These are phyloP conservation scores for Vulpes vulpes DNA, from an alignment of 2,113 vertebrate genomes.

Conservation along the genomic window DNA sequence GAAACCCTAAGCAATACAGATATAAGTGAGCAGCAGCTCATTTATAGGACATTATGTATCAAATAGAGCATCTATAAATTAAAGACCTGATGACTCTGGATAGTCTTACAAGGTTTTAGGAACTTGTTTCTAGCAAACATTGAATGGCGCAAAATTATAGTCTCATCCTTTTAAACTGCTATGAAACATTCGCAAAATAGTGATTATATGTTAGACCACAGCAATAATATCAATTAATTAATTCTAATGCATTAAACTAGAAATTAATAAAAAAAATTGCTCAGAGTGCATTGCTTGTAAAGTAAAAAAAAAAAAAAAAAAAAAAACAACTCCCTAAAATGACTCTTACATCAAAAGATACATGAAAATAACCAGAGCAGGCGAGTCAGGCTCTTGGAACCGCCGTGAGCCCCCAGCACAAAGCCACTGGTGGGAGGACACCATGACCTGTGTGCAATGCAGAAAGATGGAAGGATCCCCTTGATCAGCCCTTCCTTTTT, in stretches of 20 bases:
- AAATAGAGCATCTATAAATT: not conserved
- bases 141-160: not conserved
- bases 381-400: fast-evolving
- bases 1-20: not conserved
- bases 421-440: fast-evolving
- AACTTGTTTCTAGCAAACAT: not conserved
- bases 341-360: not conserved
- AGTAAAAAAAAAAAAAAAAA: not conserved
- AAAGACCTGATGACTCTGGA: not conserved
- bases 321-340: not conserved
- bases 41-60: not conserved
- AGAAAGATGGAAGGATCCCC: fast-evolving
- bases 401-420: fast-evolving
- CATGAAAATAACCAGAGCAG: not conserved
- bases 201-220: not conserved
- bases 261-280: not conserved
- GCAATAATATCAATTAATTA: not conserved
- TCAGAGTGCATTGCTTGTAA: not conserved
- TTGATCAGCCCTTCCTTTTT: fast-evolving
- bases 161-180: conserved; percentile 1
- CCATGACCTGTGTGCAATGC: fast-evolving
- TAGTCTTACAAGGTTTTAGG: not conserved
- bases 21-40: not conserved
- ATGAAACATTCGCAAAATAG: not conserved
- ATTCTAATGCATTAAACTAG: not conserved